A percentile compares a stretch with the other conserved stretches of the same genome.
phyloP scores from a whole-genome alignment of 2,797 vertebrate genomes.

The Notoglanidium macrostoma region DNA sequence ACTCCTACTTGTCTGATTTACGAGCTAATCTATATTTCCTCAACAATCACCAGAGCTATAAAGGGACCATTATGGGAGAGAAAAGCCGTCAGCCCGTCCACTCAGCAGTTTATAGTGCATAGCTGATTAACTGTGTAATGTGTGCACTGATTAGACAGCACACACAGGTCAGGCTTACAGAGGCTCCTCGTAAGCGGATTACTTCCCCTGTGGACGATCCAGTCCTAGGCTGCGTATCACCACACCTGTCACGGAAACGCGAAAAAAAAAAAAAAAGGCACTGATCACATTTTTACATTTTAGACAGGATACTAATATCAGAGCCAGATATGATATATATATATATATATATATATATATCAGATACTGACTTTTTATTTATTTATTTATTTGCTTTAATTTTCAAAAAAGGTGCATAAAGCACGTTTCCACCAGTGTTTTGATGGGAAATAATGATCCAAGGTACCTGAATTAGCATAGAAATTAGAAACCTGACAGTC shows the following conservation, averaged over 20 bases:
- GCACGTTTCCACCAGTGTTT: not conserved
- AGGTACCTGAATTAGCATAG: not conserved
- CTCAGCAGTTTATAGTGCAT: conserved; percentile 20
- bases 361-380: not conserved
- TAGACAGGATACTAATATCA: not conserved
- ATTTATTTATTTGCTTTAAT: too few relatives aligned
- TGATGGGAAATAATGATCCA: not conserved
- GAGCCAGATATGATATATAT: not conserved
- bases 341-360: not conserved
- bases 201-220: conserved; percentile 8
- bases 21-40: not conserved
- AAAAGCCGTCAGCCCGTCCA: not conserved
- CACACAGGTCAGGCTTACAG: conserved; percentile 14
- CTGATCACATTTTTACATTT: not conserved
- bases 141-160: conserved; percentile 19
- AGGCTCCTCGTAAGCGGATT: conserved; percentile 16
- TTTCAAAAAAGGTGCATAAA: too few relatives aligned
- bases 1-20: not conserved
- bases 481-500: not conserved
- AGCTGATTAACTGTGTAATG: conserved; percentile 29
- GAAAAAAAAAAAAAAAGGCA: not conserved
- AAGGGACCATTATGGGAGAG: not conserved
- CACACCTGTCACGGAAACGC: not conserved
- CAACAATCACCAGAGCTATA: not conserved
- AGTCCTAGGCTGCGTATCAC: not conserved